Percentiles rank a stretch among this genome's conserved stretches.
These are phyloP conservation scores for Heliconius ismenius DNA, from an alignment of 2,888 invertebrate genomes.

Conservation along the genomic window DNA sequence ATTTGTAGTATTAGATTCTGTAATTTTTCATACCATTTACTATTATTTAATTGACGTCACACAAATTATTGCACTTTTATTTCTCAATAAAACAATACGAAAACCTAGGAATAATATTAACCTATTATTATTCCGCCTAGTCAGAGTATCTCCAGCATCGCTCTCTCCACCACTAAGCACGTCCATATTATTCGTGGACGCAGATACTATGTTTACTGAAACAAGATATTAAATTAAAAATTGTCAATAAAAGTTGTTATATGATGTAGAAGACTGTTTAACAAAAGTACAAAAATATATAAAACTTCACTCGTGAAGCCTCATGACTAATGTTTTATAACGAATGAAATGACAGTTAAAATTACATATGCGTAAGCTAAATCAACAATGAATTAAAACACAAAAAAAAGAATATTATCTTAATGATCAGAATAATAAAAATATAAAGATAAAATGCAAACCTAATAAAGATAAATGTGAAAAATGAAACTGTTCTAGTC, in stretches of 20 bases:
- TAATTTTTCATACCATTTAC: neutral
- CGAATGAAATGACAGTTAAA: too few species aligned
- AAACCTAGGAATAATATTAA: conserved; percentile 38
- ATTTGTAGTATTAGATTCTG: neutral
- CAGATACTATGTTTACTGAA: conserved; percentile 67
- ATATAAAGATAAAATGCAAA: too few species aligned
- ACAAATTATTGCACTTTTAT: neutral
- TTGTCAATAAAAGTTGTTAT: neutral
- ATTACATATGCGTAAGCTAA: too few species aligned
- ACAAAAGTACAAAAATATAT: too few species aligned
- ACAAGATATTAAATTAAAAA: neutral
- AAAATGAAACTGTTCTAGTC: too few species aligned
- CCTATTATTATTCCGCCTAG: conserved; percentile 77
- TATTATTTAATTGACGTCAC: neutral
- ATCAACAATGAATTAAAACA: too few species aligned
- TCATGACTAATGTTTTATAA: too few species aligned
- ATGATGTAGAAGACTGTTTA: too few species aligned
- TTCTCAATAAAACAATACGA: neutral
- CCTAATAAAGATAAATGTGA: too few species aligned
- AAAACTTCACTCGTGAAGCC: too few species aligned
- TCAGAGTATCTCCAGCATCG: conserved; percentile 73
- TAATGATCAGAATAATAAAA: too few species aligned
- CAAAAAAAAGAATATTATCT: too few species aligned
- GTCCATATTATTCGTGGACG: conserved; percentile 77
- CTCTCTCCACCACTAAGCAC: conserved; percentile 78